Evolutionary conservation across 2,888 invertebrate genomes (phyloP).

Genomic region (Pomacea canaliculata): DNA sequence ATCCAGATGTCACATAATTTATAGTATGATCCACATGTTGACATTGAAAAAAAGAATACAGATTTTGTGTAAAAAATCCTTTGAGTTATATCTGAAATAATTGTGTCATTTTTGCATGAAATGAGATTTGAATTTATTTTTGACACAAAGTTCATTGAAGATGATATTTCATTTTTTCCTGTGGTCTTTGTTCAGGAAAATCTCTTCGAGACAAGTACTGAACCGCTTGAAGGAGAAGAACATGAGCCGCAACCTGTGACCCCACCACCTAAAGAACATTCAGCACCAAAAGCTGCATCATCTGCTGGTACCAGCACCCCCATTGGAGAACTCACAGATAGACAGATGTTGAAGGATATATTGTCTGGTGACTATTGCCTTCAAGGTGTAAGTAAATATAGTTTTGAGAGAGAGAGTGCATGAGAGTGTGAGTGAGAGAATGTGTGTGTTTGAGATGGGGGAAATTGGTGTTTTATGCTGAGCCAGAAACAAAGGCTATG

Average conservation of each 20-base stretch:
- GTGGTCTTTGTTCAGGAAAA: background rate
- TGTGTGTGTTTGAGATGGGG: background rate
- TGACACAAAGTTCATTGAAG: too few species aligned
- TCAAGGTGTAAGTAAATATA: constrained; percentile 79
- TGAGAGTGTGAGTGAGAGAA: background rate
- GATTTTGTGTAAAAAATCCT: too few species aligned
- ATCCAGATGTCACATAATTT: too few species aligned
- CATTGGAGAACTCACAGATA: constrained; percentile 53
- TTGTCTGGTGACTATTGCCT: constrained; percentile 87
- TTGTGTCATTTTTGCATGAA: too few species aligned
- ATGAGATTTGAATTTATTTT: too few species aligned
- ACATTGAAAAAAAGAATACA: too few species aligned
- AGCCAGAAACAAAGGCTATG: too few species aligned
- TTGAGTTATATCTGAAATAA: too few species aligned
- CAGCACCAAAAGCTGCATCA: constrained; percentile 8
- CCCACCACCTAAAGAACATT: constrained; percentile 8
- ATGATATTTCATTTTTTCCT: too few species aligned
- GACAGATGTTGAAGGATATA: constrained; percentile 82
- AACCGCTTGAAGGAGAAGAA: background rate
- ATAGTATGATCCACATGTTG: too few species aligned
- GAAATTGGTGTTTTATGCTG: too few species aligned
- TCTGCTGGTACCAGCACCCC: constrained; percentile 25
- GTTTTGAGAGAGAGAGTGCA: background rate
- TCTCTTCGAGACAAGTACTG: constrained; percentile 3
- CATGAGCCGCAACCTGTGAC: constrained; percentile 4